phyloP scores from a whole-genome alignment of 2,113 vertebrate species.

The Nesogale talazaci region DNA sequence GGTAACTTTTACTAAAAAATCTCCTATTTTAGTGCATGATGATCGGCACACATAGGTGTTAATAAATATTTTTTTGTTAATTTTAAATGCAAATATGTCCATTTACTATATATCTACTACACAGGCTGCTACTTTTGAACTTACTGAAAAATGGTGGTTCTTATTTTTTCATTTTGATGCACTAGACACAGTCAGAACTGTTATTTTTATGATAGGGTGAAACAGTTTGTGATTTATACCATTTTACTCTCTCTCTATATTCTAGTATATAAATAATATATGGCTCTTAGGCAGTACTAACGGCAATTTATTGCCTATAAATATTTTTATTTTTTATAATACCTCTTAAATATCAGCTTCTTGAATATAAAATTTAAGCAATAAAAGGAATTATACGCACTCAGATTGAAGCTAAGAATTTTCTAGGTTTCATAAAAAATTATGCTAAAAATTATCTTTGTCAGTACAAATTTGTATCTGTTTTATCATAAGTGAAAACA shows the following conservation, averaged over 20 bases:
- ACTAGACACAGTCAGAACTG: not conserved
- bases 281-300: not conserved
- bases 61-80: slow-evolving; percentile 4
- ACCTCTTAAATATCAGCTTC: not conserved
- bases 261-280: not conserved
- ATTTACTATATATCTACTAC: slow-evolving; percentile 8
- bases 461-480: not conserved
- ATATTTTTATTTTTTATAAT: slow-evolving; percentile 4
- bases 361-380: not conserved
- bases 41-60: slow-evolving; percentile 9
- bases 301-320: not conserved
- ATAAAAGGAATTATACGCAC: not conserved
- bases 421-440: slow-evolving; percentile 10
- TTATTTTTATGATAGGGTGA: not conserved
- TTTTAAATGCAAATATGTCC: not conserved
- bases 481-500: slow-evolving; percentile 21
- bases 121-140: slow-evolving; percentile 32
- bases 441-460: not conserved
- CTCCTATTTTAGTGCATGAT: not conserved
- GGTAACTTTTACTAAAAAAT: slow-evolving; percentile 27
- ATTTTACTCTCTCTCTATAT: slow-evolving; percentile 22
- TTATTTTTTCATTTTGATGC: not conserved
- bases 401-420: slow-evolving; percentile 6
- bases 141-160: slow-evolving; percentile 11
- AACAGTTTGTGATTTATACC: not conserved